Percentiles rank a stretch among this genome's conserved stretches.
Evolutionary conservation across 2,113 vertebrate genomes (phyloP).

Genomic region (Psilopogon haemacephalus): DNA sequence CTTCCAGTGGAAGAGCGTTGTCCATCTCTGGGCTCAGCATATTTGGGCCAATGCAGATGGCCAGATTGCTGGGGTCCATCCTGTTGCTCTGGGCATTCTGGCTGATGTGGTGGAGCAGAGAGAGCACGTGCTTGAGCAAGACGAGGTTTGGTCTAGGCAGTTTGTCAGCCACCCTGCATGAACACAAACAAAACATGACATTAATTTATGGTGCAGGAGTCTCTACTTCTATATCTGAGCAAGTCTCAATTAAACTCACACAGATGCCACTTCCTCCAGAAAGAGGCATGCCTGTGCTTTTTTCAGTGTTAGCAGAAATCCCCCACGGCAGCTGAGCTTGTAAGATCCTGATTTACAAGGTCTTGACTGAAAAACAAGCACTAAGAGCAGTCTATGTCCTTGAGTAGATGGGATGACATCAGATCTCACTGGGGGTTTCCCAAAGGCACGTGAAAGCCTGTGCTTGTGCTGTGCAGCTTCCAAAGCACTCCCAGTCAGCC

Average conservation of each 20-base stretch:
- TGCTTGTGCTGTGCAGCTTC: not conserved
- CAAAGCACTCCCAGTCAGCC: not conserved
- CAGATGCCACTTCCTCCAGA: constrained; percentile 24
- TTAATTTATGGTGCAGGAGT: not conserved
- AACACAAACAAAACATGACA: not conserved
- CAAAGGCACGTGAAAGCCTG: not conserved
- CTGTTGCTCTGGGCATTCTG: constrained; percentile 77
- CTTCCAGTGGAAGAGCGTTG: not conserved
- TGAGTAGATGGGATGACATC: not conserved
- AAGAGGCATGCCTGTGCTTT: constrained; percentile 10
- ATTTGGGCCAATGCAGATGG: constrained; percentile 88
- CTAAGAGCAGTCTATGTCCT: not conserved
- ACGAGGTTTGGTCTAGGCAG: constrained; percentile 79
- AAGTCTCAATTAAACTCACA: not conserved
- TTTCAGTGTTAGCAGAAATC: constrained; percentile 16
- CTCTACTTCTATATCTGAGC: not conserved
- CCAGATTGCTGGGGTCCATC: constrained; percentile 89
- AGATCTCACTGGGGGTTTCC: not conserved
- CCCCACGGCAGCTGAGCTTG: not conserved
- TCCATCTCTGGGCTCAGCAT: constrained; percentile 73
- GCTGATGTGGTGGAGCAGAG: not conserved
- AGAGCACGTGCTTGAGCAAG: not conserved
- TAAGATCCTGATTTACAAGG: not conserved
- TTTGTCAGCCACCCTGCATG: constrained; percentile 77
- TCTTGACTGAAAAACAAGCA: not conserved